Percentiles rank a stretch among this genome's conserved stretches.
These are phyloP conservation scores for Atopsyche davidsoni DNA, from an alignment of 1,140 invertebrate genomes.

Conservation along the genomic window DNA sequence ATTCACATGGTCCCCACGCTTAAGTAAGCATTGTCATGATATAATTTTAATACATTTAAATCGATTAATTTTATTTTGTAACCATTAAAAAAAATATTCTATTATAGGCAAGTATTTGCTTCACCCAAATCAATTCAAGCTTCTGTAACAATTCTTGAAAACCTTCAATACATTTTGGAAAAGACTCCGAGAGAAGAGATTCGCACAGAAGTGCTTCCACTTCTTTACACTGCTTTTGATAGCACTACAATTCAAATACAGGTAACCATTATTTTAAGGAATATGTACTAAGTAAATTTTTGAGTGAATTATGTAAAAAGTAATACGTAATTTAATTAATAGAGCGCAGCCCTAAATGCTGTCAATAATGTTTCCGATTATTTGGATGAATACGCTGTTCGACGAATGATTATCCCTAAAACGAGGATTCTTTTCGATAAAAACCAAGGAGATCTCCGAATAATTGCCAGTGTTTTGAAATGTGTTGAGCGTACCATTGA, in stretches of 20 bases:
- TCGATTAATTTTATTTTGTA: background rate
- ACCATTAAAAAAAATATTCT: conserved; percentile 3
- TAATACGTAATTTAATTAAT: conserved; percentile 9
- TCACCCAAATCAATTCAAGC: conserved; percentile 85
- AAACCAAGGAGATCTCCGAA: conserved; percentile 70
- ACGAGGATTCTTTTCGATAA: conserved; percentile 84
- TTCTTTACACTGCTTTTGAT: conserved; percentile 85
- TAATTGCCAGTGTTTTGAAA: conserved; percentile 68
- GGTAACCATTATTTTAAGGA: no score
- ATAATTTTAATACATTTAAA: background rate
- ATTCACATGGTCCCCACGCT: conserved; percentile 76
- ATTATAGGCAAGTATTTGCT: conserved; percentile 57
- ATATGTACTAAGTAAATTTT: background rate
- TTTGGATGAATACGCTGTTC: conserved; percentile 76
- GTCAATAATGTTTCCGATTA: conserved; percentile 80
- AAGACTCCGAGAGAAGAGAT: conserved; percentile 81
- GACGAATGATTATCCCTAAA: conserved; percentile 79
- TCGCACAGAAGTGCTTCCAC: conserved; percentile 73
- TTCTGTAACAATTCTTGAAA: conserved; percentile 85
- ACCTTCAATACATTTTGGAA: conserved; percentile 83
- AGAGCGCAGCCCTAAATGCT: conserved; percentile 86
- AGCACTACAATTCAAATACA: conserved; percentile 88
- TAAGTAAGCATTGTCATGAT: conserved; percentile 48
- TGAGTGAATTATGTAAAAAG: background rate
- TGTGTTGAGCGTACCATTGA: conserved; percentile 75